Base-by-base conservation (phyloP, 2,888 invertebrate species). In the Calliopum simillimum region DNA sequence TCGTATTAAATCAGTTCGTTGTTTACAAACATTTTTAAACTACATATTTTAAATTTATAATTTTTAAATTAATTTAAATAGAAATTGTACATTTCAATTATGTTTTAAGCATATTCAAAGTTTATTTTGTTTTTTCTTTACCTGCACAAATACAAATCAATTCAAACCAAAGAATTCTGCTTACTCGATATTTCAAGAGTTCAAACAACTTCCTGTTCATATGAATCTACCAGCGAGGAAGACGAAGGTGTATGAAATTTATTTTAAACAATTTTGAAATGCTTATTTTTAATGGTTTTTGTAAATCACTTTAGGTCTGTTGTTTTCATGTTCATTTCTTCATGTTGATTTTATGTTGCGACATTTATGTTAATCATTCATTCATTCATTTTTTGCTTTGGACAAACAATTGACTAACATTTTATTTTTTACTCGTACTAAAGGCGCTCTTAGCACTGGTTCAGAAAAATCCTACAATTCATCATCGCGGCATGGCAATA, bases 401-500 rank as follows among this genome's bases (percentile, higher is more conserved):
- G 14, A 59, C 14, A 51, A 51, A 64, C 41, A 23, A 62, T 11
- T 63, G 49, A 51, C 51, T 44, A 16, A 19, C 25, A 19, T 11
- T 51, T 41, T 23, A 62, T 64, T 33, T 64, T 51, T 51, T 64
- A 53, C n/a, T n/a, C n/a, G n/a, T n/a, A n/a, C 64, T 47, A 47
- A 68, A 76, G 77, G 72, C 64, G 68, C 56, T 33, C 62, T 75
- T 62, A 77, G 75, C 69, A 76, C 76, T 16, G 76, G 73, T 51
- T 76, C 77, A 3, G 77, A 76, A 49, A 76, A 76, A 51, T 76
- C 77, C 47, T 76, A 69, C 61, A 75, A 75, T 59, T 74, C 74
- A 14, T 66, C 70, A 72, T 62, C 70, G 71, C 59, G 72, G 65
- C 59, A 76, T 73, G 67, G 66, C 71, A 44, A 74, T 58, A 65